Conservation (phyloP, 2,888 invertebrate genomes). For the Choreutis nemorana region DNA sequence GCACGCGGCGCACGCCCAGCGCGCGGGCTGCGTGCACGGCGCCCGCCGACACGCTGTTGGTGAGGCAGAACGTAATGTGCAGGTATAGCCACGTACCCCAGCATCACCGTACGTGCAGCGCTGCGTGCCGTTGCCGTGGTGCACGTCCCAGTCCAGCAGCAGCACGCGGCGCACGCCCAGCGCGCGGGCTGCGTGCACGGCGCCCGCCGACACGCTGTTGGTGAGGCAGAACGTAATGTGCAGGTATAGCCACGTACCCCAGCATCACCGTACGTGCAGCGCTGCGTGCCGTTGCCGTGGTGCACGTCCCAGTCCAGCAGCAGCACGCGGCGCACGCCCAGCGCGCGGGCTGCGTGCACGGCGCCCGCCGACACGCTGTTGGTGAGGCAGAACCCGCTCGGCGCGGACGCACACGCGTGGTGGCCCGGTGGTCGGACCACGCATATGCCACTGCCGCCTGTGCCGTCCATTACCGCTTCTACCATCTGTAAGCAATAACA, state of each 20-base stretch:
- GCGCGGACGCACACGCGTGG: slow-evolving; percentile 78
- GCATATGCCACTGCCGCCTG: slow-evolving; percentile 78
- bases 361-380: slow-evolving; percentile 89
- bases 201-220: too few species aligned
- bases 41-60: too few species aligned
- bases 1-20: too few species aligned
- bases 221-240: too few species aligned
- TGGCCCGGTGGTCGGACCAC: slow-evolving; percentile 92
- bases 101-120: too few species aligned
- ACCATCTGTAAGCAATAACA: slow-evolving; percentile 47
- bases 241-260: slow-evolving; percentile 22
- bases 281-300: slow-evolving; percentile 93
- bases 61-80: too few species aligned
- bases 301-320: slow-evolving; percentile 97
- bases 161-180: background rate
- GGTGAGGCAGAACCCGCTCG: slow-evolving; percentile 90
- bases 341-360: slow-evolving; percentile 70
- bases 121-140: background rate
- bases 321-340: slow-evolving; percentile 67
- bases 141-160: background rate
- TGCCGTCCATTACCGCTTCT: slow-evolving; percentile 72
- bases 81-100: too few species aligned
- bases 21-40: too few species aligned
- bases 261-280: slow-evolving; percentile 76
- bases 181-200: too few species aligned